Evolutionary conservation across 2,888 invertebrate genomes (phyloP).

Genomic region (Leucania comma): DNA sequence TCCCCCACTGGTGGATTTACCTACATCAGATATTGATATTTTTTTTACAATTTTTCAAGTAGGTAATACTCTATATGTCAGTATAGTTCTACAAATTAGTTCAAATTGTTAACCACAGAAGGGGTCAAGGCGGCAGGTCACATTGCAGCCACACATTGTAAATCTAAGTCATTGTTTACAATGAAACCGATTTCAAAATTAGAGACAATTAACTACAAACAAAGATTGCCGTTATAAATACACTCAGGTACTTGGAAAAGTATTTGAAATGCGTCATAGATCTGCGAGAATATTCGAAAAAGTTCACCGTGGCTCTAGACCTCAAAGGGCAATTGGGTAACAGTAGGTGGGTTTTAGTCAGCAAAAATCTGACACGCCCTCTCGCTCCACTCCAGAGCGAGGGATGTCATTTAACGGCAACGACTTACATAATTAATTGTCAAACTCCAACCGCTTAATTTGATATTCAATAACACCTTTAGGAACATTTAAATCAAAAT

Average conservation of each 20-base stretch:
- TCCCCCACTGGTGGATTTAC: too few relatives aligned
- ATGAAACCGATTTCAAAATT: constrained; percentile 56
- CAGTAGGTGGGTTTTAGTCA: too few relatives aligned
- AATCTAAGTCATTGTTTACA: constrained; percentile 43
- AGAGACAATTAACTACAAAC: constrained; percentile 21
- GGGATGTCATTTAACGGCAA: too few relatives aligned
- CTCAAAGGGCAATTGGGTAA: too few relatives aligned
- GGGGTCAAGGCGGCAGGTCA: constrained; percentile 55
- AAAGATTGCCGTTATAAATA: constrained; percentile 21
- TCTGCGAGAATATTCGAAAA: too few relatives aligned
- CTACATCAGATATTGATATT: too few relatives aligned
- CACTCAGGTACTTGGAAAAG: neutral
- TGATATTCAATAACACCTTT: neutral
- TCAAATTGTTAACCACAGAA: constrained; percentile 31
- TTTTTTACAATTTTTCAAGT: neutral
- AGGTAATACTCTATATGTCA: constrained; percentile 6
- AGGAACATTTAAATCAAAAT: neutral
- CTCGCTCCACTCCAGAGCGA: too few relatives aligned
- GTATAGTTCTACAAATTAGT: constrained; percentile 28
- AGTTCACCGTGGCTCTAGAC: too few relatives aligned
- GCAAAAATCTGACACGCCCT: too few relatives aligned
- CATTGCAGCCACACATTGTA: constrained; percentile 39
- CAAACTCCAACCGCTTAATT: neutral
- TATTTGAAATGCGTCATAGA: neutral
- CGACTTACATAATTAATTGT: neutral